Evolutionary conservation across 2,888 invertebrate species (phyloP).

Genomic region (Dascillus cervinus): DNA sequence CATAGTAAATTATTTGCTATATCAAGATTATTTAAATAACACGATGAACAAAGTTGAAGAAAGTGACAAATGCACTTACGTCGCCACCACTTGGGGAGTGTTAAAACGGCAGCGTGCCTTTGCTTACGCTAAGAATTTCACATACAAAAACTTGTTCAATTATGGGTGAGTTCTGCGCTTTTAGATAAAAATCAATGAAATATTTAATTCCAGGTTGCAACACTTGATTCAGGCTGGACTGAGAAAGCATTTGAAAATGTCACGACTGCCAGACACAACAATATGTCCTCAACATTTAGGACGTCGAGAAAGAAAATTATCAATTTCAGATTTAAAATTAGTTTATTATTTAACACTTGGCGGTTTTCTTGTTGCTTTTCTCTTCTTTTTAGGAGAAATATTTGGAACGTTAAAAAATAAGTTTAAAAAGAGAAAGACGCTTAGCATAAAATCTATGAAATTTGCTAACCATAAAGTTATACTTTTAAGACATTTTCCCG

Average conservation of each 20-base stretch:
- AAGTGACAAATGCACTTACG: conserved; percentile 64
- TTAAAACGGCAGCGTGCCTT: conserved; percentile 62
- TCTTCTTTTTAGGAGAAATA: conserved; percentile 61
- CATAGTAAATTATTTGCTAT: conserved; percentile 61
- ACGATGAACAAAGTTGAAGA: conserved; percentile 45
- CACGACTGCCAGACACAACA: conserved; percentile 62
- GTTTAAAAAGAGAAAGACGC: too few relatives aligned
- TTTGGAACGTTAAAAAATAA: conserved; percentile 13
- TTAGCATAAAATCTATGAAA: too few relatives aligned
- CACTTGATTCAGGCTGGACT: conserved; percentile 70
- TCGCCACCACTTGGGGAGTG: conserved; percentile 62
- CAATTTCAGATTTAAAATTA: conserved; percentile 68
- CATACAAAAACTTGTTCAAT: conserved; percentile 55
- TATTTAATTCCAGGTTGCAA: conserved; percentile 55
- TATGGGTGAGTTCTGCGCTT: conserved; percentile 50
- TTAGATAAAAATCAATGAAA: neutral
- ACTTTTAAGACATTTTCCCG: too few relatives aligned
- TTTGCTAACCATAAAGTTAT: too few relatives aligned
- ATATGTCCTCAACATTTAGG: conserved; percentile 77
- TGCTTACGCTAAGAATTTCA: conserved; percentile 58
- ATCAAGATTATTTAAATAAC: conserved; percentile 60
- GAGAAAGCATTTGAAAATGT: conserved; percentile 55
- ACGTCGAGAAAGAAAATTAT: conserved; percentile 68
- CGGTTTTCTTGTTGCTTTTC: conserved; percentile 58
- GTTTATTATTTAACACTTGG: conserved; percentile 69